Evolutionary conservation across 2,888 invertebrate genomes (phyloP).

Genomic region (Sphecodes monilicornis): DNA sequence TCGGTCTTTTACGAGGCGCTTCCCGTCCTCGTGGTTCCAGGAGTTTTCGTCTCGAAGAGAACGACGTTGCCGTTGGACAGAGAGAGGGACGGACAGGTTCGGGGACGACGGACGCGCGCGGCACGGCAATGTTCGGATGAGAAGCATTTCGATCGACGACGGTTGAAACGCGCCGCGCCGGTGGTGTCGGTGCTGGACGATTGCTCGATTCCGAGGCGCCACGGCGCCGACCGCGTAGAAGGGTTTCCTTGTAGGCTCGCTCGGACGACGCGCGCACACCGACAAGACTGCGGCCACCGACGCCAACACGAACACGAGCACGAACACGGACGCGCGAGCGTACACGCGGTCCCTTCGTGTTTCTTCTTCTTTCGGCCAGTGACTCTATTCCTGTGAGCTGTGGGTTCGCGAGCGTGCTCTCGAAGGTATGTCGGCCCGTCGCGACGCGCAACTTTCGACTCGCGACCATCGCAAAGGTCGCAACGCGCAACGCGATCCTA

Average conservation of each 20-base stretch:
- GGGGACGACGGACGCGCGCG: not conserved
- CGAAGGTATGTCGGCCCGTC: not conserved
- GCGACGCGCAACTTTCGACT: not conserved
- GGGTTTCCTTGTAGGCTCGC: conserved; percentile 84
- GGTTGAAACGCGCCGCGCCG: conserved; percentile 38
- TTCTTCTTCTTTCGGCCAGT: not conserved
- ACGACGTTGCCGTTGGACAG: not conserved
- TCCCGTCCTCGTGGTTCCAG: conserved; percentile 13
- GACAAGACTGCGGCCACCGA: conserved; percentile 3
- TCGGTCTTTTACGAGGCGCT: conserved; percentile 24
- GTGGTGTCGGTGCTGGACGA: conserved; percentile 35
- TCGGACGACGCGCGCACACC: conserved; percentile 48
- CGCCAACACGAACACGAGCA: not conserved
- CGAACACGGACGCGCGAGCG: not conserved
- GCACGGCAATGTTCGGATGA: not conserved
- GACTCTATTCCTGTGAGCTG: conserved; percentile 10
- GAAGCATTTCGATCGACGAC: conserved; percentile 29
- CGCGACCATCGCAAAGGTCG: not conserved
- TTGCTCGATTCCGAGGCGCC: conserved; percentile 80
- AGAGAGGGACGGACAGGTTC: not conserved
- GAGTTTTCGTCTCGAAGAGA: conserved; percentile 10
- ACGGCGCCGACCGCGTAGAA: conserved; percentile 84
- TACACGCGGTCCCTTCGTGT: conserved; percentile 1
- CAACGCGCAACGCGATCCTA: not conserved
- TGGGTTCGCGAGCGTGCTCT: conserved; percentile 1